Percentiles rank a stretch among this genome's conserved stretches.
Evolutionary conservation across 2,113 vertebrate genomes (phyloP).

Genomic region (Asarcornis scutulata): DNA sequence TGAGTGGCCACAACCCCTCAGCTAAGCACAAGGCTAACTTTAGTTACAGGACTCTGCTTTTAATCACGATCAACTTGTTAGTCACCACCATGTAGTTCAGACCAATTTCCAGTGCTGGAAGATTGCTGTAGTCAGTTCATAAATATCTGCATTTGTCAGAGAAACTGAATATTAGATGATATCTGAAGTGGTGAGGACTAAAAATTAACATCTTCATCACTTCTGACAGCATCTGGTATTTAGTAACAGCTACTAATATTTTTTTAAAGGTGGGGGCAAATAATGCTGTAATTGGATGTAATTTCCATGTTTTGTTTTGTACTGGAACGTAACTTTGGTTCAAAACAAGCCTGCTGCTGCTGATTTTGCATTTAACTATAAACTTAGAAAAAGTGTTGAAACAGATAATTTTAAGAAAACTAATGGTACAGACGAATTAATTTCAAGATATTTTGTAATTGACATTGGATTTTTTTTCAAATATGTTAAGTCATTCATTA

Average conservation of each 20-base stretch:
- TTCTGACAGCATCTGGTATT: constrained; percentile 52
- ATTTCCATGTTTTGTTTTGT: neutral
- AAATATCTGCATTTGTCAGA: constrained; percentile 66
- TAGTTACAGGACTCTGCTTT: constrained; percentile 55
- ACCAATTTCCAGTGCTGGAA: constrained; percentile 64
- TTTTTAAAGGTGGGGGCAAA: neutral
- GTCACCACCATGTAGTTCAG: constrained; percentile 53
- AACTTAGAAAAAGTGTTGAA: constrained; percentile 1
- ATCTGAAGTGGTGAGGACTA: constrained; percentile 35
- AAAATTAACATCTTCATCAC: constrained; percentile 51
- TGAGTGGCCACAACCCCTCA: neutral
- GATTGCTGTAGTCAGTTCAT: constrained; percentile 36
- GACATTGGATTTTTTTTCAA: neutral
- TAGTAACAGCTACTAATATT: constrained; percentile 41
- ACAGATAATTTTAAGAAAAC: neutral
- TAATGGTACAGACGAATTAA: neutral
- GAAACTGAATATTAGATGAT: constrained; percentile 55
- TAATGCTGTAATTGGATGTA: neutral
- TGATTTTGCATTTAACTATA: neutral
- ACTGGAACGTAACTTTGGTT: neutral
- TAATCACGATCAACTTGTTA: constrained; percentile 68
- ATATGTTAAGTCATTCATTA: neutral
- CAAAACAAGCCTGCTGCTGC: rapidly evolving
- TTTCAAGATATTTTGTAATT: neutral
- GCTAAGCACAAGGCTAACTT: constrained; percentile 39